Conservation (phyloP, 2,888 invertebrate genomes). For the Ornithoptera priamus region DNA sequence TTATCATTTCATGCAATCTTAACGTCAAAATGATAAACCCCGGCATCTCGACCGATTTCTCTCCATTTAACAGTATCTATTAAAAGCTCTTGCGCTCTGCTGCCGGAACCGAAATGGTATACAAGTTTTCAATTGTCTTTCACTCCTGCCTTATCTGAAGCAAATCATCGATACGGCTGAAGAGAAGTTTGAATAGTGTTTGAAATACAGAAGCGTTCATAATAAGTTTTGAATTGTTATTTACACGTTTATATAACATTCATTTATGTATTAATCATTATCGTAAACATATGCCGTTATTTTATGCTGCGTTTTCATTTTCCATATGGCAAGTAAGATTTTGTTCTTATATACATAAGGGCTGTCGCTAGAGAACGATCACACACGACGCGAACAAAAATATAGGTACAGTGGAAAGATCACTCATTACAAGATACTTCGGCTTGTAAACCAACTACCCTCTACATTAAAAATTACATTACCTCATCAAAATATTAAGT, state of each 20-base stretch:
- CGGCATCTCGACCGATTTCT: constrained; percentile 10
- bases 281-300: background rate
- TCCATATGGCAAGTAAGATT: too few relatives aligned
- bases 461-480: too few relatives aligned
- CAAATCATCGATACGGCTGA: constrained; percentile 14
- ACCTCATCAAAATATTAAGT: too few relatives aligned
- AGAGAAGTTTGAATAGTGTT: constrained; percentile 16
- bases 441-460: too few relatives aligned
- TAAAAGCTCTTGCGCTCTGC: constrained; percentile 2
- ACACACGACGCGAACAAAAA: too few relatives aligned
- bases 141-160: constrained; percentile 27
- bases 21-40: constrained; percentile 8
- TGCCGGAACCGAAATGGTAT: constrained; percentile 21
- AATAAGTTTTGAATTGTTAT: background rate
- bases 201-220: constrained; percentile 9
- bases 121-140: constrained; percentile 28
- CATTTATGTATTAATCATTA: background rate
- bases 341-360: too few relatives aligned
- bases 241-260: background rate
- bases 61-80: constrained; percentile 13
- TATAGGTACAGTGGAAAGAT: too few relatives aligned
- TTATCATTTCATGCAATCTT: constrained; percentile 7
- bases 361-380: too few relatives aligned
- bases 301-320: too few relatives aligned
- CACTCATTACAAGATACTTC: too few relatives aligned